Base-by-base conservation (phyloP, 2,113 vertebrate species). In the Lamprologus tigripictilis region DNA sequence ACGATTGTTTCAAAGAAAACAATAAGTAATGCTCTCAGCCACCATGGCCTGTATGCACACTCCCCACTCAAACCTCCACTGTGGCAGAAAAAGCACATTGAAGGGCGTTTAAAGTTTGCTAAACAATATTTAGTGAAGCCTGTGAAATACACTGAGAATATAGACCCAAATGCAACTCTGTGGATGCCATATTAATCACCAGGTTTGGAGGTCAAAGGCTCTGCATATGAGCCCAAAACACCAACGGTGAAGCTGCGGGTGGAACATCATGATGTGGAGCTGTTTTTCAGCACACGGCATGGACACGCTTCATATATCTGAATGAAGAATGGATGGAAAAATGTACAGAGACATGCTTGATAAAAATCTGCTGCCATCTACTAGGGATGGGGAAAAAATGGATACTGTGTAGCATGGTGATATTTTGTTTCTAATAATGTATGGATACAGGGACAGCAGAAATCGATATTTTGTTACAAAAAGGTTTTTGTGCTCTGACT, bases 261-360 rank as follows among this genome's bases (percentile, higher is more conserved):
- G 19, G 35, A 42, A 14, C 63, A 71, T 71, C 35, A 6, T 14
- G 63, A 35, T 0, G 63, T 23, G 12, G 63, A 40, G 35, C 35
- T 71, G 35, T 40, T 68, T 71, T 21, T 42, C 35, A 71, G 35
- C n/a, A 42, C 3, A 71, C 3, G 5, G 63, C 63, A 42, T 4
- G 11, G 5, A 13, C 63, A 71, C 12, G 7, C 35, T 14, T 71
- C 63, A 71, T 23, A 71, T 71, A 71, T 42, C 1, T 71, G n/a
- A 40, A 9, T 14, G n/a, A 71, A 71, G 35, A 40, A 42, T 42
- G 37, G 8, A 71, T 71, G n/a, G 12, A 23, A 42, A 71, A 71
- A 71, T 42, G 13, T 42, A 9, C 66, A 0, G 1, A 42, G 66
- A 71, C 66, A 73, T 10, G 21, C 5, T 2, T 45, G 13, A 45